Percentiles rank a stretch among this genome's conserved stretches.
Conservation (phyloP, 1,140 invertebrate genomes). For the Drosophila pachea region DNA sequence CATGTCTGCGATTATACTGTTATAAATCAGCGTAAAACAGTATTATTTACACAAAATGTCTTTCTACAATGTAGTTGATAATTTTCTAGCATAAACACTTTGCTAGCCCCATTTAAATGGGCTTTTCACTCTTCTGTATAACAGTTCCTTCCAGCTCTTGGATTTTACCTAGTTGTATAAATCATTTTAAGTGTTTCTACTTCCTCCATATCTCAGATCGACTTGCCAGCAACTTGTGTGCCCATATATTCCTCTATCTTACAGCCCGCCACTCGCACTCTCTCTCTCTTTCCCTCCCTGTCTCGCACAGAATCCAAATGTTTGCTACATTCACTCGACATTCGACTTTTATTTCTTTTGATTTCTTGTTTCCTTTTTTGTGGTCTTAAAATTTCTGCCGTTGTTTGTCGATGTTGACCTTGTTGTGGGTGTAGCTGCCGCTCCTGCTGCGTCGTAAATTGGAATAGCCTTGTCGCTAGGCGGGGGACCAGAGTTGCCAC, state of each 20-base stretch:
- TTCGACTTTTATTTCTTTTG: constrained; percentile 20
- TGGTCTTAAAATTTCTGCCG: constrained; percentile 27
- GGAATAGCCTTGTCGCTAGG: constrained; percentile 7
- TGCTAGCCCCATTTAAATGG: not conserved
- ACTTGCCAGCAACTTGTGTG: constrained; percentile 39
- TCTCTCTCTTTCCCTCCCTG: constrained; percentile 25
- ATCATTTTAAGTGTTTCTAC: constrained; percentile 15
- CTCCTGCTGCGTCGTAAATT: constrained; percentile 26
- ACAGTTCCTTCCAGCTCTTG: not conserved
- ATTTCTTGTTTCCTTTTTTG: constrained; percentile 32
- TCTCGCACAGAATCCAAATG: not conserved
- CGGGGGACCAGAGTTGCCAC: not conserved
- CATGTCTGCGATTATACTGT: no score
- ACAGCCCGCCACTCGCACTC: constrained; percentile 38
- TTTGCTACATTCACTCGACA: constrained; percentile 22
- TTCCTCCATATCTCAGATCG: constrained; percentile 27
- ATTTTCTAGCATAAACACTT: no score
- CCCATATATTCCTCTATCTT: constrained; percentile 24
- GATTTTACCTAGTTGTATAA: constrained; percentile 7
- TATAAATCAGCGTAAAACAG: no score
- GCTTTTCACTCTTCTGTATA: not conserved
- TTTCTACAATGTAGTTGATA: no score
- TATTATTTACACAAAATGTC: no score
- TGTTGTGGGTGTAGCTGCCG: constrained; percentile 15
- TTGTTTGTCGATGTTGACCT: constrained; percentile 26